Conservation (phyloP, 2,797 vertebrate genomes). For the Sebastes jordani region DNA sequence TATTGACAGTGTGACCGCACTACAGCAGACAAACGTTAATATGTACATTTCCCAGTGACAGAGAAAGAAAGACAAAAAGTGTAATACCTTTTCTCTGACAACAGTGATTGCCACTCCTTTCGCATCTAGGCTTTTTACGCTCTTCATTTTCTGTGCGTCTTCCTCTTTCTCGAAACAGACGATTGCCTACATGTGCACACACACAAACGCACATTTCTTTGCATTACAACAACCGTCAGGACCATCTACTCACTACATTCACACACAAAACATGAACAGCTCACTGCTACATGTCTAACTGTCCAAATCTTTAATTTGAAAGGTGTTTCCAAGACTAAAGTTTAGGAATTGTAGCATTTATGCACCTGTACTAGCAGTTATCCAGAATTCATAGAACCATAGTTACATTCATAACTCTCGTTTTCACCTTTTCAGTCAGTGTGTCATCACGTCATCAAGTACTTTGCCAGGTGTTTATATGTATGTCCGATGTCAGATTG, state of each 20-base stretch:
- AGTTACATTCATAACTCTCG: too few species aligned
- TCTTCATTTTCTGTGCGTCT: conserved; percentile 82
- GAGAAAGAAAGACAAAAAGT: background rate
- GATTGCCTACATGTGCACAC: conserved; percentile 78
- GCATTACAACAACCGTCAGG: background rate
- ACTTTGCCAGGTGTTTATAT: too few species aligned
- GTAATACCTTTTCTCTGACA: conserved; percentile 52
- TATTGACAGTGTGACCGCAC: background rate
- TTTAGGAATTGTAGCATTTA: background rate
- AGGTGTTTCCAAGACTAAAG: too few species aligned
- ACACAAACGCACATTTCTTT: background rate
- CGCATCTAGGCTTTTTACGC: conserved; percentile 67
- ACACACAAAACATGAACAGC: too few species aligned
- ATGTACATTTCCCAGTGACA: background rate
- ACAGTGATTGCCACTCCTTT: conserved; percentile 77
- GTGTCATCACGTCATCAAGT: background rate
- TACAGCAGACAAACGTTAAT: background rate
- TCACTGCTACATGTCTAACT: too few species aligned
- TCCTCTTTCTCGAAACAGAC: conserved; percentile 87
- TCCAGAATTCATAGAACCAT: too few species aligned
- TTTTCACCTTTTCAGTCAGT: too few species aligned
- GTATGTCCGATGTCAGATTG: background rate
- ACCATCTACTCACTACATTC: background rate
- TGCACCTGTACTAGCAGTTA: too few species aligned
- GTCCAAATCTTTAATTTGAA: too few species aligned